A percentile compares a stretch with the other conserved stretches of the same genome.
These are phyloP conservation scores for Tipula unca DNA, from an alignment of 2,888 invertebrate genomes.

Conservation along the genomic window DNA sequence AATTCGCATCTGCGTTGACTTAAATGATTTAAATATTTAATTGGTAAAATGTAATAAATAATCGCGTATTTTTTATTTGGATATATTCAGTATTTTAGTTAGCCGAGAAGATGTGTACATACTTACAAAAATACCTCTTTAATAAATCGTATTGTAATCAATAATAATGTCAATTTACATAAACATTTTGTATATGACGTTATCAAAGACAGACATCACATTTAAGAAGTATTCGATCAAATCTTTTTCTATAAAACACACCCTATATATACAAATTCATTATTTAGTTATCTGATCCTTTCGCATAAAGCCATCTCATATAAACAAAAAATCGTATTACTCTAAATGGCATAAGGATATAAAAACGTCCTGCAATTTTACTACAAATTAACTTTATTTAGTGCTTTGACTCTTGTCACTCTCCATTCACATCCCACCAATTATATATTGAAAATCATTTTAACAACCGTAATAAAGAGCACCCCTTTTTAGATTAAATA, in stretches of 20 bases:
- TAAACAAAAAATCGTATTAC: neutral
- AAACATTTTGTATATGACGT: neutral
- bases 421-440: neutral
- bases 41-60: neutral
- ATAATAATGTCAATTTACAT: neutral
- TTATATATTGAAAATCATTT: neutral
- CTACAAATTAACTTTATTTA: neutral
- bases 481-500: neutral
- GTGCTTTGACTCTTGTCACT: neutral
- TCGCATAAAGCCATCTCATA: neutral
- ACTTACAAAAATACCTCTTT: neutral
- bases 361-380: neutral
- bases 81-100: neutral
- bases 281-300: neutral
- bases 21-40: constrained; percentile 8
- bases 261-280: neutral
- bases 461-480: neutral
- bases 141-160: neutral
- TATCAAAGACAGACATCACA: neutral
- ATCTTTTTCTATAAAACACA: neutral
- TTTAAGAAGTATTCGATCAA: neutral
- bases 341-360: neutral
- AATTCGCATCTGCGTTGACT: neutral
- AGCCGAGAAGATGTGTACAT: neutral
- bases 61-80: neutral